These are phyloP conservation scores for Dolomedes plantarius DNA, from an alignment of 2,888 invertebrate genomes.

Conservation along the genomic window DNA sequence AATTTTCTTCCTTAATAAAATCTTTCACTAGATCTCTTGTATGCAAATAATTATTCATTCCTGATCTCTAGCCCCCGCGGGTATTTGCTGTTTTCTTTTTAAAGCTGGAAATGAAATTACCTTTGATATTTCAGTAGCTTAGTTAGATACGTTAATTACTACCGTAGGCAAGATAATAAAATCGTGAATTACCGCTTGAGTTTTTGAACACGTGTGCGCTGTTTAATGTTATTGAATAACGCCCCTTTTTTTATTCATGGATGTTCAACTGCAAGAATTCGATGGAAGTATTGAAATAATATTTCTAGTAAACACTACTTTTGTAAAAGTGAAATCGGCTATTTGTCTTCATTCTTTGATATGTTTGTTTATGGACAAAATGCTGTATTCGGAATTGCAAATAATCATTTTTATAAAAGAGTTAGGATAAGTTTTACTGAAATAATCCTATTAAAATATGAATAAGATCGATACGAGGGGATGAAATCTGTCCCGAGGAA, in stretches of 20 bases:
- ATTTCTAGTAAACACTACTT: not conserved
- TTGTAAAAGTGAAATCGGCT: not conserved
- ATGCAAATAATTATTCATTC: constrained; percentile 11
- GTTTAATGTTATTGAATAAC: not conserved
- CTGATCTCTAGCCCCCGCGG: not conserved
- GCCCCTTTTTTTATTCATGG: not conserved
- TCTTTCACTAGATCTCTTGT: not conserved
- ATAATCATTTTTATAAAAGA: not conserved
- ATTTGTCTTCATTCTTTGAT: not conserved
- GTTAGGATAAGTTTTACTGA: no score
- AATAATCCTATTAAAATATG: no score
- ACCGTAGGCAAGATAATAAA: constrained; percentile 12
- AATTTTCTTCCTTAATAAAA: constrained; percentile 8
- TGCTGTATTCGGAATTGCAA: not conserved
- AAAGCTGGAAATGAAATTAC: not conserved
- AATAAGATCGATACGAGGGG: no score
- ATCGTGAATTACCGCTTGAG: not conserved
- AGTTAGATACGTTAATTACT: constrained; percentile 5
- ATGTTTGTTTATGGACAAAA: not conserved
- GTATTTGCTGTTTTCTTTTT: not conserved
- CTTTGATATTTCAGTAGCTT: constrained; percentile 7
- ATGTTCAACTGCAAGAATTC: not conserved
- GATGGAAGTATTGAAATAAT: not conserved
- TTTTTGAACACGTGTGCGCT: not conserved
- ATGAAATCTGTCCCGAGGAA: no score